phyloP scores from a whole-genome alignment of 2,113 vertebrate genomes.

The Brachypodius melanocephalos region DNA sequence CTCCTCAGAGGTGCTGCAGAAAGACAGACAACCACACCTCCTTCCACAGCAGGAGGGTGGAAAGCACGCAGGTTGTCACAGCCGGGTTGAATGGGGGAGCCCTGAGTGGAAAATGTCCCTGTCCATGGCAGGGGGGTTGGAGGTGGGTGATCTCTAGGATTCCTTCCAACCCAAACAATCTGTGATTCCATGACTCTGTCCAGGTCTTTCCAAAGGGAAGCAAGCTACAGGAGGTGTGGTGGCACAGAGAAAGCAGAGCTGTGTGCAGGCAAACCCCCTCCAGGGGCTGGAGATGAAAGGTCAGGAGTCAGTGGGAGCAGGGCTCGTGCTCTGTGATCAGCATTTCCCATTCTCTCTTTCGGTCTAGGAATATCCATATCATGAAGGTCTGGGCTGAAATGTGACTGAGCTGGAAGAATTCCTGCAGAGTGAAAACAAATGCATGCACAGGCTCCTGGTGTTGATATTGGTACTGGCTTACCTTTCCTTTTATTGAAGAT shows the following conservation, averaged over 20 bases:
- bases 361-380: not conserved
- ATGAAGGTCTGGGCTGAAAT: not conserved
- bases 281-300: not conserved
- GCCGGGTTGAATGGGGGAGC: not conserved
- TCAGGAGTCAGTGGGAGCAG: not conserved
- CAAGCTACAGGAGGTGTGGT: not conserved
- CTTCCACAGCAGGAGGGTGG: not conserved
- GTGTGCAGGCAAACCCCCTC: not conserved
- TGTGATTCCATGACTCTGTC: not conserved
- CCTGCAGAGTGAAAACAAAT: not conserved
- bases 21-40: not conserved
- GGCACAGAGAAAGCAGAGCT: not conserved
- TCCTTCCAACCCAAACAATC: not conserved
- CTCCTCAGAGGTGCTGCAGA: not conserved
- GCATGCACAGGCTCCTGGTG: not conserved
- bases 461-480: not conserved
- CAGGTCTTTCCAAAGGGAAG: not conserved
- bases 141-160: not conserved
- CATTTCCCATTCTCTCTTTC: not conserved
- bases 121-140: not conserved
- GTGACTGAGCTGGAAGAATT: not conserved
- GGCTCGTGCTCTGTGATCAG: rapidly evolving
- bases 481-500: not conserved
- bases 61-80: not conserved
- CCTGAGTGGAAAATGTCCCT: not conserved